Base-by-base conservation (phyloP, 2,888 invertebrate species). In the Prenolepis imparis region DNA sequence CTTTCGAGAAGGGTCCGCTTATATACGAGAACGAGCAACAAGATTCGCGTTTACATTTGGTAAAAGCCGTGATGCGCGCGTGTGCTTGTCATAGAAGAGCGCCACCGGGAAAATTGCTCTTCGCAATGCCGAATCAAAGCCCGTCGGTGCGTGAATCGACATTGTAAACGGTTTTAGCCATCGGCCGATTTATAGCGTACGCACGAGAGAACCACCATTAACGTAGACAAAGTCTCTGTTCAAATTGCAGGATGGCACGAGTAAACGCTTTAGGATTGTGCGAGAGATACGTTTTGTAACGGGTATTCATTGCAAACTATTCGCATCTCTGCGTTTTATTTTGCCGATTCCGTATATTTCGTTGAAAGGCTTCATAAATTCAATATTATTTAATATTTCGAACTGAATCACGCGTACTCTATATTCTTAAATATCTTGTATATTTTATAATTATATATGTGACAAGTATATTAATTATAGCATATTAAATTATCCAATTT, bases 41-140 rank as follows among this genome's bases (percentile, higher is more conserved):
- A 77, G 81, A 52, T 83, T 63, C 59, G 88, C 72, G 73, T 68
- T 77, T 77, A 32, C 82, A 39, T 59, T 66, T 55, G 70, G 11
- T 59, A 73, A 86, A 77, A 83, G 63, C 73, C 59, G 63, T 63
- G 73, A 21, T 36, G 55, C 41, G 21, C 80, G 68, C 41, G 72
- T 52, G 21, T 72, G 74, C 59, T 63, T 78, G 80, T 82, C 67
- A 81, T 83, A 83, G 83, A 55, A 84, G 83, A 74, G 72, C 55
- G 70, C 61, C 64, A 68, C 55, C 82, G 55, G 82, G 88, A 87
- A 85, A 87, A 90, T 88, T 84, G 90, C 87, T 77, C 78, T 81
- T 82, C 68, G 83, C 88, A 86, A 84, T 84, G 75, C 74, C 68
- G 82, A 90, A 90, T 88, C 75, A 86, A 88, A 84, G 81, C 74